Base-by-base conservation (phyloP, 2,888 invertebrate species). In the Dynastes hyllus region DNA sequence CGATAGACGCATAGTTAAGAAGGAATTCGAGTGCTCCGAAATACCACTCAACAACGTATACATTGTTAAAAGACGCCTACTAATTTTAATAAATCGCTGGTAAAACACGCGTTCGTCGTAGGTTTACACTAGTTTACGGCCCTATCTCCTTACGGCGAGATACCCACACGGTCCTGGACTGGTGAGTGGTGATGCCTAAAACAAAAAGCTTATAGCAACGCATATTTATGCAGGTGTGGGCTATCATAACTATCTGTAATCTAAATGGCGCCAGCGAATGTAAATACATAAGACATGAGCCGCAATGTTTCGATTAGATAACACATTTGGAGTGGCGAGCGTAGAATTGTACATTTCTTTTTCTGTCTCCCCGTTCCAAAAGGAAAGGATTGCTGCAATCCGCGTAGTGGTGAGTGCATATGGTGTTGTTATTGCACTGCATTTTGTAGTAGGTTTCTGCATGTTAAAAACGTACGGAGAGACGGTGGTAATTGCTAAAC, bases 221-320 rank as follows among this genome's bases (percentile, higher is more conserved):
- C 50, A 51, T 73, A 78, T 78, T 78, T 78, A 78, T 78, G 73
- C 61, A 16, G 16, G 70, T 66, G 78, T 65, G 63, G 78, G 78
- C 53, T 78, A 78, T 73, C 78, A 71, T 73, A 78, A 78, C 73
- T 78, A 73, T 78, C 58, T 58, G 27, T 78, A 73, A 73, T 78
- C 61, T 78, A 78, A 78, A 78, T 73, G 73, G 73, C 73, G 63
- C 78, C 78, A 40, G 71, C 50, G 78, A 78, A 78, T 78, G 71
- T 61, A 71, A 78, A 78, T 73, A 78, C 71, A 63, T 53, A 40
- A 55, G 53, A 71, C 78, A 53, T 53, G 58, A 51, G 61, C 77
- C 78, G 45, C 69, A 45, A 63, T 65, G 61, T 75, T 61, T 29
- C 61, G 61, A 61, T 61, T 75, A 75, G 73, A 75, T 75, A 75